A percentile compares a stretch with the other conserved stretches of the same genome.
Conservation (phyloP, 1,140 invertebrate genomes). For the Hylaeus volcanicus region DNA sequence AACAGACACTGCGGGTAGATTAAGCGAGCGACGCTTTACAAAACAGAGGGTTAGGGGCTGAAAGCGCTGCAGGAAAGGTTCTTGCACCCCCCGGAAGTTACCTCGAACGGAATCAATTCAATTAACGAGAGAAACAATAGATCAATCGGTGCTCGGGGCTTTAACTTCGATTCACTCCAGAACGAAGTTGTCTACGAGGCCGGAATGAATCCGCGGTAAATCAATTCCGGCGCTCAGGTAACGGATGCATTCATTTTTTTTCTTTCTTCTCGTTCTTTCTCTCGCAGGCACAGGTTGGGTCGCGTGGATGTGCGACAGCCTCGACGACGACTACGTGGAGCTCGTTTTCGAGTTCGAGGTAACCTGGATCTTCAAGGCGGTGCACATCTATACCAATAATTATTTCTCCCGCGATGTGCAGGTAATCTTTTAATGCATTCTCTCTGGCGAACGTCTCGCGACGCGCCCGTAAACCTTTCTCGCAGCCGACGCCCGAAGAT, state of each 20-base stretch:
- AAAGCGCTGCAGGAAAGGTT: neutral
- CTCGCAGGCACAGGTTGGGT: conserved; percentile 88
- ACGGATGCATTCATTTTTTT: neutral
- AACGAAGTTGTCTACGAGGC: conserved; percentile 26
- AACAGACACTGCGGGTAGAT: conserved; percentile 4
- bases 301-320: conserved; percentile 87
- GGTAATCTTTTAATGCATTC: conserved; percentile 73
- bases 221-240: conserved; percentile 11
- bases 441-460: neutral
- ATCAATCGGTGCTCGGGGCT: conserved; percentile 36
- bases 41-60: neutral
- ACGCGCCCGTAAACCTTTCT: neutral
- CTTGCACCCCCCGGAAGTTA: conserved; percentile 7
- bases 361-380: conserved; percentile 84
- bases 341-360: conserved; percentile 86
- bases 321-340: conserved; percentile 81
- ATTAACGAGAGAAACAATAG: conserved; percentile 48
- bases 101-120: conserved; percentile 39
- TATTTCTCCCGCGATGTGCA: conserved; percentile 85
- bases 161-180: conserved; percentile 25
- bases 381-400: conserved; percentile 88
- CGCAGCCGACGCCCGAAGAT: neutral
- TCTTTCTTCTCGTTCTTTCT: conserved; percentile 23
- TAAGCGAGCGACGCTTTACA: conserved; percentile 3
- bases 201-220: conserved; percentile 19